A percentile compares a stretch with the other conserved stretches of the same genome.
Conservation (phyloP, 2,797 vertebrate genomes). For the Melanogrammus aeglefinus region DNA sequence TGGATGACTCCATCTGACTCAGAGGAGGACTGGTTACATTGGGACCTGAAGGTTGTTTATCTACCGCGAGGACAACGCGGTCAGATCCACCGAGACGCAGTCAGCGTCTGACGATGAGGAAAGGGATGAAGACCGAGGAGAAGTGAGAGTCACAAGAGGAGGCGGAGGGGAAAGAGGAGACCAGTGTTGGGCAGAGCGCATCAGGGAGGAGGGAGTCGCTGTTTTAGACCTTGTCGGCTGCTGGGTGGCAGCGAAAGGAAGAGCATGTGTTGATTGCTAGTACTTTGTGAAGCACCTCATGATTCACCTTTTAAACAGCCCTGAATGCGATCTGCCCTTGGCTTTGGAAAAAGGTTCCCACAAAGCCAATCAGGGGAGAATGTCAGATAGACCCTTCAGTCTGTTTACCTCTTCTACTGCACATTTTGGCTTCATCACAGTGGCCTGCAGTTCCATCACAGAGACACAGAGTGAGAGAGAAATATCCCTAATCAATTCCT, state of each 20-base stretch:
- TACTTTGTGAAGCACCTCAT: background rate
- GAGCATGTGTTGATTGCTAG: background rate
- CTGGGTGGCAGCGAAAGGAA: background rate
- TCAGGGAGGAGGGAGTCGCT: background rate
- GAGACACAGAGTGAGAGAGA: background rate
- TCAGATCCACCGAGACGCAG: background rate
- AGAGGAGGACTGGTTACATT: background rate
- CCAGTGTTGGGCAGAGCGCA: background rate
- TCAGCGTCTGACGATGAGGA: background rate
- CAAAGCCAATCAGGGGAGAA: background rate
- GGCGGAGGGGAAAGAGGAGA: background rate
- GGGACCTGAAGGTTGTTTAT: background rate
- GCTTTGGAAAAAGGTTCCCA: background rate
- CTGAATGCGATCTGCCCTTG: background rate
- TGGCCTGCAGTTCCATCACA: background rate
- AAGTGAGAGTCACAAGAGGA: background rate
- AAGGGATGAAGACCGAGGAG: background rate
- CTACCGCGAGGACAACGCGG: background rate
- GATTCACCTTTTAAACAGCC: background rate
- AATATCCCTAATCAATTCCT: too few relatives aligned
- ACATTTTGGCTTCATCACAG: background rate
- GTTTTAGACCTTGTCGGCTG: background rate
- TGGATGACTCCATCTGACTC: background rate
- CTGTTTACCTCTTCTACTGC: background rate
- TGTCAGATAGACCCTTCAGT: background rate